A percentile compares a stretch with the other conserved stretches of the same genome.
These are phyloP conservation scores for Drosophila simulans DNA, from an alignment of 1,140 invertebrate genomes.

Conservation along the genomic window DNA sequence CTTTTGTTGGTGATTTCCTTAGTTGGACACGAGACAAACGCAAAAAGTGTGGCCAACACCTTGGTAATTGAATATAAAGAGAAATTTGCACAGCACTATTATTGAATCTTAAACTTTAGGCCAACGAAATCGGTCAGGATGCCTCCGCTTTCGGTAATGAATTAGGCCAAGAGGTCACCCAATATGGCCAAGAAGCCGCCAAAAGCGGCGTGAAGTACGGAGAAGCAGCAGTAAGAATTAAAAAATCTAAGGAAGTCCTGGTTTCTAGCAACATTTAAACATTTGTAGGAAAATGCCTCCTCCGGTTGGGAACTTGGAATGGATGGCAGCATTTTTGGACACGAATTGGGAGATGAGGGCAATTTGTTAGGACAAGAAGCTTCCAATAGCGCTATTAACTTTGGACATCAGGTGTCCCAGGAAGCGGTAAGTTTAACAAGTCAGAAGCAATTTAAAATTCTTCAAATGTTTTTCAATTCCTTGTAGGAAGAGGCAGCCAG, in stretches of 20 bases:
- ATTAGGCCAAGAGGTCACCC: conserved; percentile 23
- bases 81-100: no score
- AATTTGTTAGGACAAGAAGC: conserved; percentile 10
- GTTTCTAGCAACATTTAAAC: not conserved
- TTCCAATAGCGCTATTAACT: conserved; percentile 22
- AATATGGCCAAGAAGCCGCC: conserved; percentile 20
- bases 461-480: not conserved
- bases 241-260: not conserved
- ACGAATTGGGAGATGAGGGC: conserved; percentile 39
- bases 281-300: not conserved
- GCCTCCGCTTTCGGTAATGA: conserved; percentile 33
- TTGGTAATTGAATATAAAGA: conserved; percentile 18
- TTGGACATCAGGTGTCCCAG: conserved; percentile 26
- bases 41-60: conserved; percentile 36
- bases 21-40: conserved; percentile 23
- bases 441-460: not conserved
- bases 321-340: conserved; percentile 35
- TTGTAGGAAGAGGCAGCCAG: conserved; percentile 17
- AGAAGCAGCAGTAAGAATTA: conserved; percentile 9
- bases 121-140: conserved; percentile 43
- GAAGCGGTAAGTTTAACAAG: conserved; percentile 12
- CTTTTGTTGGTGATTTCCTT: conserved; percentile 32
- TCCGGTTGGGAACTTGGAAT: conserved; percentile 10
- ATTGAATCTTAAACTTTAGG: conserved; percentile 1
- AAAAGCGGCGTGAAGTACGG: conserved; percentile 14